Base-by-base conservation (phyloP, 2,113 vertebrate genomes). In the Muntiacus reevesi region DNA sequence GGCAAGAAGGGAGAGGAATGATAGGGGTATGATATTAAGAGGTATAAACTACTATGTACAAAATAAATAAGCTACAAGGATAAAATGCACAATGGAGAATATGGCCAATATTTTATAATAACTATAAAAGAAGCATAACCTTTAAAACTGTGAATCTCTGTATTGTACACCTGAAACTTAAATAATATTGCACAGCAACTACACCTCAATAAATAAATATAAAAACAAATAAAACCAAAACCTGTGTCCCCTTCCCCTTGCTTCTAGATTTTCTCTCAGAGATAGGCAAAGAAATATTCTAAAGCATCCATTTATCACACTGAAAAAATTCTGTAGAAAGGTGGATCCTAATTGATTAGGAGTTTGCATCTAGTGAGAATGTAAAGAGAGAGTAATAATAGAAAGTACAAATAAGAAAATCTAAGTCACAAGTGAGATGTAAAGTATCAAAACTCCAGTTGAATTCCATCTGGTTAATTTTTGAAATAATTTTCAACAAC, bases 351-450 rank as follows among this genome's bases (percentile, higher is more conserved):
- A 85, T 47, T 86, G 25, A 57, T 81, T 78, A 62, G 36, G 74
- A 64, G 87, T 54, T 81, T 94, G 83, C 10, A 83, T 36, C 30
- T 93, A 89, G 52, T 82, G 6, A 88, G 6, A 59, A 84, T 50
- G 16, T 62, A 52, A 91, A 16, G n/a, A 62, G 81, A 87, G 9
- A 96, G 43, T 45, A 85, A n/a, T 40, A 93, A 89, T 0, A 89
- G 40, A 89, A 81, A 87, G 59, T 87, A 89, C 30, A 95, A 78
- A 87, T 83, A 85, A 83, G 28, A 90, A 93, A 94, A 91, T 25
- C 3, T n/a, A 60, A 54, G 43, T 91, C 81, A 93, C 94, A 86
- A 83, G 62, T 57, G 40, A 81, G 71, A 55, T 28, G 3, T 84
- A 59, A 96, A 33, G 50, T 59, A 40, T 54, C 81, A 85, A 92